Conservation (phyloP, 2,113 vertebrate genomes). For the Rhineura floridana region DNA sequence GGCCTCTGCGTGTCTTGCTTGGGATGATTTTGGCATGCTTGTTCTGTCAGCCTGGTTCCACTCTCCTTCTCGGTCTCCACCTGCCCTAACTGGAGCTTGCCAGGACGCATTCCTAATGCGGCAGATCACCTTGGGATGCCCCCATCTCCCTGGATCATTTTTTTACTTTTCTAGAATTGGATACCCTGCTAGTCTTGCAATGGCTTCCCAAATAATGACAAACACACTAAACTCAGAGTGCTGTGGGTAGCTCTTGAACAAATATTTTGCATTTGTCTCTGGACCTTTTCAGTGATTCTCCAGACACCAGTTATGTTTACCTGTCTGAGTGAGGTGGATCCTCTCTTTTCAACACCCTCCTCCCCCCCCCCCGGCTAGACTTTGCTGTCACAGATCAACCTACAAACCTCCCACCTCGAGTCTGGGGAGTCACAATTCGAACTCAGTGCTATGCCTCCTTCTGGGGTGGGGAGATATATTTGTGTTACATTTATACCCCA, state of each 20-base stretch:
- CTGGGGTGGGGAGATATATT: not conserved
- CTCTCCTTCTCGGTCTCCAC: too few species aligned
- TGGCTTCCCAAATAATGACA: not conserved
- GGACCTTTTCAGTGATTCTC: too few species aligned
- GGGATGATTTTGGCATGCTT: too few species aligned
- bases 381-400: too few species aligned
- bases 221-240: not conserved
- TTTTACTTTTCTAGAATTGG: not conserved
- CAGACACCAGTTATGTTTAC: too few species aligned
- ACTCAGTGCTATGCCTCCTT: not conserved
- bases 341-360: too few species aligned
- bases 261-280: too few species aligned
- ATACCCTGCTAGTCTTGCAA: not conserved
- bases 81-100: not conserved
- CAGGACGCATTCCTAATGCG: not conserved
- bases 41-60: not conserved
- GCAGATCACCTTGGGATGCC: not conserved
- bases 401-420: not conserved
- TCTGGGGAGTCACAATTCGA: not conserved
- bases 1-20: not conserved
- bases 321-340: too few species aligned
- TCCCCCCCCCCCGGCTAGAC: too few species aligned
- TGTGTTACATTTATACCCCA: too few species aligned
- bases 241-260: too few species aligned
- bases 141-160: not conserved